These are phyloP conservation scores for Nephotettix cincticeps DNA, from an alignment of 1,140 invertebrate species.

Conservation along the genomic window DNA sequence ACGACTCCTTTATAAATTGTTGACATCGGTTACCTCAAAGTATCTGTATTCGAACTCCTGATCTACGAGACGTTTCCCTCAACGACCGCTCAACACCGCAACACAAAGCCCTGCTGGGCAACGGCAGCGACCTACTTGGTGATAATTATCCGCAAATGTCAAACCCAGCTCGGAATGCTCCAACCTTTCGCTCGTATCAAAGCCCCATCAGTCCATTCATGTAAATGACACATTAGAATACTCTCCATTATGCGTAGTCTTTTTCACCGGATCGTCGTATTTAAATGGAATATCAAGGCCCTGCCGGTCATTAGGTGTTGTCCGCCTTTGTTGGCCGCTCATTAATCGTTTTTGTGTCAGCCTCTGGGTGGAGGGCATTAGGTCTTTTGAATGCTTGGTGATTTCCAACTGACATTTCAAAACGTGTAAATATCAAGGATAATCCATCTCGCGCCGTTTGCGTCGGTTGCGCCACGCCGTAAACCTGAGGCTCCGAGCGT, in stretches of 20 bases:
- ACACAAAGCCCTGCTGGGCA: no score
- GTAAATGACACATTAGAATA: constrained; percentile 19
- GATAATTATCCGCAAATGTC: constrained; percentile 14
- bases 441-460: background rate
- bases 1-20: no score
- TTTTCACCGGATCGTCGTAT: background rate
- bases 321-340: background rate
- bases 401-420: constrained; percentile 20
- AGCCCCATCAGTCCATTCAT: constrained; percentile 14
- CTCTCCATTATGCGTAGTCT: constrained; percentile 12
- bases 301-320: constrained; percentile 5
- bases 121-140: background rate
- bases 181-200: constrained; percentile 13
- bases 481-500: no score
- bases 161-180: background rate
- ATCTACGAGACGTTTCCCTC: no score
- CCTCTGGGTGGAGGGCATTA: constrained; percentile 5
- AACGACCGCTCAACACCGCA: no score
- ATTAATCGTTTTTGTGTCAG: constrained; percentile 21
- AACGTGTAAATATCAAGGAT: constrained; percentile 11
- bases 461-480: no score
- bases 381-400: constrained; percentile 8
- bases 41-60: no score
- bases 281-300: constrained; percentile 22
- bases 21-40: no score